phyloP scores from a whole-genome alignment of 1,140 invertebrate species.

The Dinothrombium tinctorium region DNA sequence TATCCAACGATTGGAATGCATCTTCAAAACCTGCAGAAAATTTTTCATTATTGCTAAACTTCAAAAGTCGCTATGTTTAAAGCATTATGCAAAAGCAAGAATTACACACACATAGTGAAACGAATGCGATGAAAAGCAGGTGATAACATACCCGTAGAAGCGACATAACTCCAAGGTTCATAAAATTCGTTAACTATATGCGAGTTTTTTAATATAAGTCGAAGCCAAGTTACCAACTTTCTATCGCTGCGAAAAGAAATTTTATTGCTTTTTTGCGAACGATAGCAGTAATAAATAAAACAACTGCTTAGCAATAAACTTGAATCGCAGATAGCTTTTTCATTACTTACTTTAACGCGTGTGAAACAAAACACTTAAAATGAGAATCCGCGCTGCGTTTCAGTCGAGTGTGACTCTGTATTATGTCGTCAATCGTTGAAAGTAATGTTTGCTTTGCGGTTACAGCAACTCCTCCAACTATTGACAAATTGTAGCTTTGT shows the following conservation, averaged over 20 bases:
- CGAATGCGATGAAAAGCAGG: too few relatives aligned
- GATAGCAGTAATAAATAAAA: too few relatives aligned
- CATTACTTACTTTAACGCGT: conserved; percentile 63
- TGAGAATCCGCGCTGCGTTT: conserved; percentile 85
- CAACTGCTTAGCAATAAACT: conserved; percentile 4
- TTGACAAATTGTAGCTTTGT: conserved; percentile 88
- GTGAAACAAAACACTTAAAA: conserved; percentile 93
- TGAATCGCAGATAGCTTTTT: conserved; percentile 2
- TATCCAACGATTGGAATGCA: conserved; percentile 64
- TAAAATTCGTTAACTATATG: conserved; percentile 71
- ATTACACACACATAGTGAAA: too few relatives aligned
- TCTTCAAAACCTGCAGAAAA: conserved; percentile 98
- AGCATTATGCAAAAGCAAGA: too few relatives aligned
- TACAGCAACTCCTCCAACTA: conserved; percentile 53
- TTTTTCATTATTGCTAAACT: too few relatives aligned
- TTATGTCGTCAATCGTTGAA: conserved; percentile 71
- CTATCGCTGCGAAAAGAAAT: conserved; percentile 49
- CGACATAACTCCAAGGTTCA: conserved; percentile 78
- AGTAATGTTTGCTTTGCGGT: conserved; percentile 80
- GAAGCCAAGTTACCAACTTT: conserved; percentile 74
- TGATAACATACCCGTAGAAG: too few relatives aligned
- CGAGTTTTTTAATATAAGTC: conserved; percentile 68
- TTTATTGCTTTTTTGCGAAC: too few relatives aligned
- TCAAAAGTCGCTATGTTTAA: too few relatives aligned
- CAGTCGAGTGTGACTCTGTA: conserved; percentile 65